Conservation (phyloP, 2,888 invertebrate species). For the Oscheius sp. region DNA sequence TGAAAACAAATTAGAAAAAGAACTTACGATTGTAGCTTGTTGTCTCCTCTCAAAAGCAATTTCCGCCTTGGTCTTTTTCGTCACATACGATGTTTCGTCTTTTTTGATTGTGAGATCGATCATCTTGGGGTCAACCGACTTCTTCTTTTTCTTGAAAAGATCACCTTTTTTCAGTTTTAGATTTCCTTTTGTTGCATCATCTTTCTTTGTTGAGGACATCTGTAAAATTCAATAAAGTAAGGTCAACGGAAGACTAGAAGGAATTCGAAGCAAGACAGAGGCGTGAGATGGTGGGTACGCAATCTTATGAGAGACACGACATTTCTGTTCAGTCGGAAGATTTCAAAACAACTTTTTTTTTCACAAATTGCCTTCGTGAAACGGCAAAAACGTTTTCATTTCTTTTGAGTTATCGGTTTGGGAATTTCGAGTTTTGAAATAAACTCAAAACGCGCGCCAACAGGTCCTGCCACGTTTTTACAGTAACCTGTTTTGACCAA, state of each 20-base stretch:
- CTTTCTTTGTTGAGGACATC: conserved; percentile 43
- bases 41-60: conserved; percentile 68
- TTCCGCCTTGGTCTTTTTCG: conserved; percentile 68
- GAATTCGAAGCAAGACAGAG: conserved; percentile 1
- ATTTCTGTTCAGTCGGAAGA: too few species aligned
- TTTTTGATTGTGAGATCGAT: conserved; percentile 53
- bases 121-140: conserved; percentile 50
- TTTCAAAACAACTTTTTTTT: too few species aligned
- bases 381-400: too few species aligned
- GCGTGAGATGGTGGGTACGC: too few species aligned
- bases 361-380: too few species aligned
- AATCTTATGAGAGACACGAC: too few species aligned
- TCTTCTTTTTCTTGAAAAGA: conserved; percentile 58
- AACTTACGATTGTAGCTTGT: conserved; percentile 62
- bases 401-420: too few species aligned
- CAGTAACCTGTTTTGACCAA: too few species aligned
- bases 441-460: too few species aligned
- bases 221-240: conserved; percentile 3
- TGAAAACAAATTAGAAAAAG: conserved; percentile 3
- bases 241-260: background rate
- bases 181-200: conserved; percentile 56
- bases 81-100: conserved; percentile 27
- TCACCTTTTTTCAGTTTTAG: conserved; percentile 63
- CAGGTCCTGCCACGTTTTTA: too few species aligned
- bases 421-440: too few species aligned